Conservation (phyloP, 2,797 vertebrate species). For the Poecilia picta region DNA sequence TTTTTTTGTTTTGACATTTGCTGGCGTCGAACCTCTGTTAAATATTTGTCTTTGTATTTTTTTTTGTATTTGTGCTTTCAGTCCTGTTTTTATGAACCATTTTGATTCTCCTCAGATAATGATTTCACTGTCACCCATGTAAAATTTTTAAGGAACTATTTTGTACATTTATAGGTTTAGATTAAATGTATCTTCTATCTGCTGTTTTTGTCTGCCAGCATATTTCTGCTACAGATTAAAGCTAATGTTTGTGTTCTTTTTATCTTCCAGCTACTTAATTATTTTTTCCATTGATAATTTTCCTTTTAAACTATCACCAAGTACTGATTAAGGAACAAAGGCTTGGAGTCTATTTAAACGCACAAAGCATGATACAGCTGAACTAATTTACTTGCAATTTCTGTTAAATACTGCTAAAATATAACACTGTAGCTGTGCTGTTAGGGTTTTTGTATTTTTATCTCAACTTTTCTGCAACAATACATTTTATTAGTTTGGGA, state of each 20-base stretch:
- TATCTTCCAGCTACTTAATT: background rate
- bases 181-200: background rate
- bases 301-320: background rate
- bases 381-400: background rate
- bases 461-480: background rate
- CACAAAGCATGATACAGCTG: background rate
- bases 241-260: conserved; percentile 12
- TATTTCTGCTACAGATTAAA: background rate
- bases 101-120: conserved; percentile 6
- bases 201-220: background rate
- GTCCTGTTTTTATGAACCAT: conserved; percentile 28
- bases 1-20: too few species aligned
- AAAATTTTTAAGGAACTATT: background rate
- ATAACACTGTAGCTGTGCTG: background rate
- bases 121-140: background rate
- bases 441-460: background rate
- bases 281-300: background rate
- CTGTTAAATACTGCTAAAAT: conserved; percentile 5
- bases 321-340: background rate
- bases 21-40: background rate
- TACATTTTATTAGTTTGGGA: background rate
- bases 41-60: conserved; percentile 1
- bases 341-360: background rate
- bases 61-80: background rate
- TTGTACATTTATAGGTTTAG: background rate